Conservation (phyloP, 1,140 invertebrate species). For the Anadara kagoshimensis region DNA sequence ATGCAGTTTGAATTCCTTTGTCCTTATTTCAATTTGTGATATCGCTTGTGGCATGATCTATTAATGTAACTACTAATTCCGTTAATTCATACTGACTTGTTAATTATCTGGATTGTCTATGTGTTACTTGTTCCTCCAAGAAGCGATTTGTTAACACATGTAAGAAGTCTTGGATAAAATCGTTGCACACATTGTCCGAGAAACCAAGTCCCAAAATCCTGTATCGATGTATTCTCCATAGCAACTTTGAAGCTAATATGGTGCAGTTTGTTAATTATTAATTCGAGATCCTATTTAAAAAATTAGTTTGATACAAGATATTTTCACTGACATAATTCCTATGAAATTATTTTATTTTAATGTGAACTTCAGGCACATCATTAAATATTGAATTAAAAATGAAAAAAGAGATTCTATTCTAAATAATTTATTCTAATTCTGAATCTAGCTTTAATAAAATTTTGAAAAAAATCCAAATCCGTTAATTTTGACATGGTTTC, state of each 20-base stretch:
- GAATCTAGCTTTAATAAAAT: no score
- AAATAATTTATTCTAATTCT: no score
- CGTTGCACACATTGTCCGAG: neutral
- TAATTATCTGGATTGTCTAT: neutral
- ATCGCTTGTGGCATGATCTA: neutral
- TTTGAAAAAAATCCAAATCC: no score
- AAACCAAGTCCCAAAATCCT: neutral
- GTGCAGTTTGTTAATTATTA: slow-evolving; percentile 14
- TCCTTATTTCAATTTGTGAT: neutral
- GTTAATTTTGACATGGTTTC: no score
- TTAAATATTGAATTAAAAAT: no score
- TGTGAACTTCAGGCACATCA: no score
- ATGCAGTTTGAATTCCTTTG: neutral
- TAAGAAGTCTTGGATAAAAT: slow-evolving; percentile 10
- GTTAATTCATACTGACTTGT: neutral
- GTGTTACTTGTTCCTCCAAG: neutral
- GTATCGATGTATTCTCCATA: neutral
- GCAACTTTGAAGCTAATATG: neutral
- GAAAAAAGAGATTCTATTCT: no score
- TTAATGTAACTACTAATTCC: slow-evolving; percentile 10
- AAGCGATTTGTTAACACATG: neutral
- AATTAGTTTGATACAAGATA: no score
- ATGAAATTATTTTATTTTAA: no score
- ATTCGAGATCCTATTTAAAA: neutral
- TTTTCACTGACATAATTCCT: no score